Conservation (phyloP, 2,888 invertebrate species). For the Meta bourneti region DNA sequence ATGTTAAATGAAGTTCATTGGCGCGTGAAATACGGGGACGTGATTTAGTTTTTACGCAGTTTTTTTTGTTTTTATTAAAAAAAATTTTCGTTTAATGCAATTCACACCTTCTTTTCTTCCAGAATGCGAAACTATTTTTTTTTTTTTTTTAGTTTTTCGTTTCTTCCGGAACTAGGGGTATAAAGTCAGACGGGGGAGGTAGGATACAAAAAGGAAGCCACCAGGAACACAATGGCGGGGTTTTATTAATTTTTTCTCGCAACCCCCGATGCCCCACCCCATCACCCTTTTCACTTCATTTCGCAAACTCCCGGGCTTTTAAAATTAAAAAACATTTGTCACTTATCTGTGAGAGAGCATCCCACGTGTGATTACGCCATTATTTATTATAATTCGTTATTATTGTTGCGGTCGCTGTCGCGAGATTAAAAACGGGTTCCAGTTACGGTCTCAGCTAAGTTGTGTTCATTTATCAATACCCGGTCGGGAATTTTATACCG, state of each 20-base stretch:
- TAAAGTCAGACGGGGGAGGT: background rate
- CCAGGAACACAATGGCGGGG: slow-evolving; percentile 56
- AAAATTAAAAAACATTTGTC: slow-evolving; percentile 76
- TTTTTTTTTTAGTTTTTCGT: slow-evolving; percentile 20
- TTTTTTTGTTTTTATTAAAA: slow-evolving; percentile 48
- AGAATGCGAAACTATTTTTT: slow-evolving; percentile 35
- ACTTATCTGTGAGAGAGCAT: slow-evolving; percentile 49
- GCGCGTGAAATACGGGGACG: slow-evolving; percentile 57
- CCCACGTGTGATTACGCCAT: slow-evolving; percentile 54
- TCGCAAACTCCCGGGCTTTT: slow-evolving; percentile 23
- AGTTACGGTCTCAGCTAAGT: slow-evolving; percentile 39
- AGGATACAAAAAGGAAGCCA: slow-evolving; percentile 31
- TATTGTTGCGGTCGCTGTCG: slow-evolving; percentile 46
- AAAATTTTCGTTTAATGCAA: slow-evolving; percentile 60
- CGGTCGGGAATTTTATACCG: slow-evolving; percentile 9
- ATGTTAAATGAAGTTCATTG: slow-evolving; percentile 70
- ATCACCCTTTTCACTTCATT: background rate
- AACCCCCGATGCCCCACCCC: background rate
- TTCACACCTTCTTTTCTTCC: slow-evolving; percentile 32
- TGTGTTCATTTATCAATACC: slow-evolving; percentile 52
- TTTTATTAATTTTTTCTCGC: slow-evolving; percentile 69
- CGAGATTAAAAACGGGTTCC: slow-evolving; percentile 56
- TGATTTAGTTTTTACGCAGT: slow-evolving; percentile 37
- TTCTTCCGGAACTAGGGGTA: slow-evolving; percentile 22
- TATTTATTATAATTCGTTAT: slow-evolving; percentile 75